Evolutionary conservation across 2,888 invertebrate genomes (phyloP).

Genomic region (Heliconius sara): DNA sequence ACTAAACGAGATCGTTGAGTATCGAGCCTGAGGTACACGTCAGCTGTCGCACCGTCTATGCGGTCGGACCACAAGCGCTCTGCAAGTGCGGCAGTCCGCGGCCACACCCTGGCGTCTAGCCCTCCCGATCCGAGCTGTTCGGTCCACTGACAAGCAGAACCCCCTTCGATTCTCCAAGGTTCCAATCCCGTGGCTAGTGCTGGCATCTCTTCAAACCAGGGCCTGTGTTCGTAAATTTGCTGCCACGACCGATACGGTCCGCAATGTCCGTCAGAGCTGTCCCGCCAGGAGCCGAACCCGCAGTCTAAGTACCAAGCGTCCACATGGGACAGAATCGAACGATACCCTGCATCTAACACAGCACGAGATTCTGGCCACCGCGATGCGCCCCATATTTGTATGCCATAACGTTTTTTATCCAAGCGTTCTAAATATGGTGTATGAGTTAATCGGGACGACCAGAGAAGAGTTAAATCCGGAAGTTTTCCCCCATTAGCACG

Average conservation of each 20-base stretch:
- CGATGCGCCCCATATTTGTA: conserved; percentile 92
- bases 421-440: conserved; percentile 86
- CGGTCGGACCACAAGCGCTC: conserved; percentile 90
- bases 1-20: conserved; percentile 87
- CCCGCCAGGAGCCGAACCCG: conserved; percentile 93
- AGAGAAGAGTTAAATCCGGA: conserved; percentile 86
- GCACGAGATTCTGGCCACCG: conserved; percentile 92
- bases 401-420: conserved; percentile 84
- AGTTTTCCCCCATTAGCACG: conserved; percentile 84
- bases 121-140: conserved; percentile 91
- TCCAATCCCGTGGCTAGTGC: conserved; percentile 61
- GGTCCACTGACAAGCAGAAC: conserved; percentile 93
- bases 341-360: conserved; percentile 89
- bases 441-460: conserved; percentile 91
- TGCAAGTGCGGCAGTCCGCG: conserved; percentile 90
- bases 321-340: conserved; percentile 91
- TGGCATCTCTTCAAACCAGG: conserved; percentile 84
- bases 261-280: conserved; percentile 92
- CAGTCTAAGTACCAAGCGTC: conserved; percentile 96
- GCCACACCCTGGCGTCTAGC: conserved; percentile 92
- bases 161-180: conserved; percentile 86
- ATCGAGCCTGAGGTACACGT: conserved; percentile 87
- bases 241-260: conserved; percentile 95
- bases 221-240: conserved; percentile 92
- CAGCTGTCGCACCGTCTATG: conserved; percentile 79